These are phyloP conservation scores for Mamestra configurata DNA, from an alignment of 1,140 invertebrate species.

Conservation along the genomic window DNA sequence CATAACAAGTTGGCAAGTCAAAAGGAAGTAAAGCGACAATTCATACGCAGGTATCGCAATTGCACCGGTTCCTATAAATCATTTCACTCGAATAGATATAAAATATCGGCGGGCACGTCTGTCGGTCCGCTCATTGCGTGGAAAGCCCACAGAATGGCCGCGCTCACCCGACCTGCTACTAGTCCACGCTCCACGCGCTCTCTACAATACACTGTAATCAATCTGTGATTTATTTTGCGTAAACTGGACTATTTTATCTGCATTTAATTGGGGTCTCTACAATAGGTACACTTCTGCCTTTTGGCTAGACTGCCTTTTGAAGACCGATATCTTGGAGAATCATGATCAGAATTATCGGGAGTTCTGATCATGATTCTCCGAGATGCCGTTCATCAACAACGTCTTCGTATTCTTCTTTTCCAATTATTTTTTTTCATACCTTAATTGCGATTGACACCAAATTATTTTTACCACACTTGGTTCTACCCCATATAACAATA, in stretches of 20 bases:
- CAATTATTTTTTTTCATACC: too few relatives aligned
- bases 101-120: conserved; percentile 39
- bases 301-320: too few relatives aligned
- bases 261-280: neutral
- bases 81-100: conserved; percentile 51
- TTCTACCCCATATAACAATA: too few relatives aligned
- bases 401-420: too few relatives aligned
- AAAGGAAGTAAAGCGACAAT: conserved; percentile 47
- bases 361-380: too few relatives aligned
- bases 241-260: neutral
- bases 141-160: conserved; percentile 5
- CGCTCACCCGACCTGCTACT: neutral
- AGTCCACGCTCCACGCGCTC: too few relatives aligned
- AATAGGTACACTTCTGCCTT: neutral
- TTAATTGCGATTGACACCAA: too few relatives aligned
- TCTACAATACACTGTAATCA: conserved; percentile 44
- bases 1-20: conserved; percentile 42
- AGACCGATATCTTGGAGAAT: too few relatives aligned
- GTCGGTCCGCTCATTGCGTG: conserved; percentile 24
- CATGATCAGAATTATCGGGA: too few relatives aligned
- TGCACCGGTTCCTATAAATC: conserved; percentile 51
- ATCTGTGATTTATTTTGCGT: conserved; percentile 43
- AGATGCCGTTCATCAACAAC: too few relatives aligned
- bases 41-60: conserved; percentile 49
- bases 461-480: too few relatives aligned